phyloP scores from a whole-genome alignment of 2,797 vertebrate species.

The Acipenser transmontanus region DNA sequence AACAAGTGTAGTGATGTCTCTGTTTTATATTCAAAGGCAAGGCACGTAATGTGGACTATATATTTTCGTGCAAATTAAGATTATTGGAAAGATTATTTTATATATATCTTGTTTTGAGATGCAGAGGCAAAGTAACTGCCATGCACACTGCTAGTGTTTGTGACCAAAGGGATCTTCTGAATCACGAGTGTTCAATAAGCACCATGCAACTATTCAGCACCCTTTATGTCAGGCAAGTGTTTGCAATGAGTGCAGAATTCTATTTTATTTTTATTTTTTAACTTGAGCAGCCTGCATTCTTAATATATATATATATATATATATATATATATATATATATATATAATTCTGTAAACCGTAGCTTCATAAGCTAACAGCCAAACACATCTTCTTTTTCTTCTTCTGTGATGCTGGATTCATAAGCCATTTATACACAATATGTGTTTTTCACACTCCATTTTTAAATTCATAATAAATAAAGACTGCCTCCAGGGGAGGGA shows the following conservation, averaged over 20 bases:
- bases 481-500: constrained; percentile 66
- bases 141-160: constrained; percentile 76
- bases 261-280: constrained; percentile 46
- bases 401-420: constrained; percentile 67
- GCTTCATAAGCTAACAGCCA: constrained; percentile 80
- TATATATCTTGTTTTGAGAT: constrained; percentile 78
- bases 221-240: constrained; percentile 46
- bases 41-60: constrained; percentile 99
- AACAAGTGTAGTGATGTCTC: constrained; percentile 97
- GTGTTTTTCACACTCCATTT: constrained; percentile 53
- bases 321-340: too few relatives aligned
- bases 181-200: constrained; percentile 71
- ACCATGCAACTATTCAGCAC: constrained; percentile 75
- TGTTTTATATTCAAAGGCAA: constrained; percentile 94
- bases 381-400: constrained; percentile 75
- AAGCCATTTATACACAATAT: constrained; percentile 68
- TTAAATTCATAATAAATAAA: constrained; percentile 71
- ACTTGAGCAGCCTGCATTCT: constrained; percentile 47
- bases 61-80: constrained; percentile 99
- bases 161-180: constrained; percentile 65
- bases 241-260: constrained; percentile 69
- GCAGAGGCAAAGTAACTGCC: constrained; percentile 79
- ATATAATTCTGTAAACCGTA: constrained; percentile 83
- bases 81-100: constrained; percentile 83
- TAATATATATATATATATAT: constrained; percentile 4